Evolutionary conservation across 2,888 invertebrate genomes (phyloP).

Genomic region (Desoria tigrina): DNA sequence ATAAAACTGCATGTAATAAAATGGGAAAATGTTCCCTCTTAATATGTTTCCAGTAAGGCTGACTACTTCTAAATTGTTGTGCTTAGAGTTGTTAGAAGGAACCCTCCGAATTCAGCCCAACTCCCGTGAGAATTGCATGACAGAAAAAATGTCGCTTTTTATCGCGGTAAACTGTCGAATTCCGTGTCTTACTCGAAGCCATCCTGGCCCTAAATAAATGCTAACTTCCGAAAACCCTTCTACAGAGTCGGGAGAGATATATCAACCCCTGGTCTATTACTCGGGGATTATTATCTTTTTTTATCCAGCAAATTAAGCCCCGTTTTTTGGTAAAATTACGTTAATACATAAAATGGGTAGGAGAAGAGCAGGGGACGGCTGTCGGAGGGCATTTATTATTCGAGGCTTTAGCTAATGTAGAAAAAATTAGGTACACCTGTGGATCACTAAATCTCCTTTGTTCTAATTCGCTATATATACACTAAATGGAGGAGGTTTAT

Average conservation of each 20-base stretch:
- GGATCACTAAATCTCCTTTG: conserved; percentile 31
- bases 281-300: conserved; percentile 23
- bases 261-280: conserved; percentile 13
- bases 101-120: conserved; percentile 24
- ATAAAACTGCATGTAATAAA: conserved; percentile 24
- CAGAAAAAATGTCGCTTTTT: conserved; percentile 53
- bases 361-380: conserved; percentile 7
- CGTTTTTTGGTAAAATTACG: conserved; percentile 28
- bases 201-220: conserved; percentile 39
- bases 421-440: conserved; percentile 43
- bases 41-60: conserved; percentile 13
- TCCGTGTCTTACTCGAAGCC: conserved; percentile 43
- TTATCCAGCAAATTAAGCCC: conserved; percentile 34
- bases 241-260: conserved; percentile 3
- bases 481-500: too few relatives aligned
- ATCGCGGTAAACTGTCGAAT: conserved; percentile 54
- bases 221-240: conserved; percentile 27
- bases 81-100: conserved; percentile 5
- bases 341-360: conserved; percentile 22
- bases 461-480: conserved; percentile 11
- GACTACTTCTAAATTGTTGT: conserved; percentile 19
- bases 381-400: conserved; percentile 18
- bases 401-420: conserved; percentile 19
- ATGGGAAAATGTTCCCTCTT: conserved; percentile 16
- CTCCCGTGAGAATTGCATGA: conserved; percentile 51